Percentiles rank a stretch among this genome's conserved stretches.
Evolutionary conservation across 2,113 vertebrate genomes (phyloP).

Genomic region (Corythaeola cristata): DNA sequence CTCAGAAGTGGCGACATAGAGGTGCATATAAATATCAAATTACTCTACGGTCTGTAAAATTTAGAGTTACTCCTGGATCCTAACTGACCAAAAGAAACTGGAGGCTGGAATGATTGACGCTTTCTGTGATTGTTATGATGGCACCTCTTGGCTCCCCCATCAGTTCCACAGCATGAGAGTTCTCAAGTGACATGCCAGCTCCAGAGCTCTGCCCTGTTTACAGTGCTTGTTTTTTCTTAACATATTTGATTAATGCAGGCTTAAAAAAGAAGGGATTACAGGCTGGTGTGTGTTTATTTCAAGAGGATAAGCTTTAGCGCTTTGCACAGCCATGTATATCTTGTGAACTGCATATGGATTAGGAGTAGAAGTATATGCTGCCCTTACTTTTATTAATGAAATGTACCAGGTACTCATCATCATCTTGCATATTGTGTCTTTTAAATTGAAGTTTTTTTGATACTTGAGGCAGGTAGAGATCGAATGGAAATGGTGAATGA

Average conservation of each 20-base stretch:
- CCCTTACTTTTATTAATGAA: neutral
- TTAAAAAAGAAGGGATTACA: conserved; percentile 71
- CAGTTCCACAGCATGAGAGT: neutral
- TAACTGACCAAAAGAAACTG: conserved; percentile 10
- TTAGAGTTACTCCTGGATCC: neutral
- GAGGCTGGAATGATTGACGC: conserved; percentile 25
- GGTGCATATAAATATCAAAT: neutral
- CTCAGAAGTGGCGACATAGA: neutral
- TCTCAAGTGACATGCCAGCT: conserved; percentile 19
- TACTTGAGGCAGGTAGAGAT: neutral
- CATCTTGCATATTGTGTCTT: neutral
- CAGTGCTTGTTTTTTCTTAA: conserved; percentile 62
- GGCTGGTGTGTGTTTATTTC: conserved; percentile 60
- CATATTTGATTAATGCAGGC: conserved; percentile 68
- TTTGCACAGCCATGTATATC: conserved; percentile 33
- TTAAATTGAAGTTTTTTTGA: neutral
- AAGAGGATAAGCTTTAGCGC: conserved; percentile 35
- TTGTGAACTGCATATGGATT: conserved; percentile 38
- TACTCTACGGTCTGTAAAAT: neutral
- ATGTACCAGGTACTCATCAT: neutral
- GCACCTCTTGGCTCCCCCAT: conserved; percentile 30
- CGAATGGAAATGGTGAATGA: neutral
- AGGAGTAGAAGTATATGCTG: neutral
- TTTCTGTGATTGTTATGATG: conserved; percentile 43
- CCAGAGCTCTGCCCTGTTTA: conserved; percentile 30